Conservation (phyloP, 2,113 vertebrate species). For the Podiceps cristatus region DNA sequence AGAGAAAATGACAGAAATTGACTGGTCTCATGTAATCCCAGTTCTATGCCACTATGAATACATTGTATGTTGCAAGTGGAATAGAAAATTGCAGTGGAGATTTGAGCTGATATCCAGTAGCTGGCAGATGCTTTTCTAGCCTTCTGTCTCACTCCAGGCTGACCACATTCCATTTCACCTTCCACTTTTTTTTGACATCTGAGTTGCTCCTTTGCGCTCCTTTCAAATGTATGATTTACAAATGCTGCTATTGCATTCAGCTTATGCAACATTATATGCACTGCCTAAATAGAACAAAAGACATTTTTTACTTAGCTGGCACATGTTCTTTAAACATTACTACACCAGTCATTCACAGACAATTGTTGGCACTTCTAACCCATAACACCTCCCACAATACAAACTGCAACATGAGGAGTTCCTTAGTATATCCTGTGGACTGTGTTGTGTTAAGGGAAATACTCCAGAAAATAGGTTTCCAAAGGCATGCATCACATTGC, state of each 20-base stretch:
- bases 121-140: neutral
- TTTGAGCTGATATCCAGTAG: neutral
- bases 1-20: neutral
- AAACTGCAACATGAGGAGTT: neutral
- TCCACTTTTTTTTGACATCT: neutral
- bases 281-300: neutral
- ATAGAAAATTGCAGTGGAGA: neutral
- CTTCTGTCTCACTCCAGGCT: neutral
- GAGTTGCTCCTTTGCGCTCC: neutral
- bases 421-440: neutral
- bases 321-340: neutral
- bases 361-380: neutral
- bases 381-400: neutral
- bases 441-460: neutral
- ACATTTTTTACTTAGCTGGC: neutral
- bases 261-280: neutral
- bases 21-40: neutral
- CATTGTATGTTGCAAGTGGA: neutral
- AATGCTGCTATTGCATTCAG: neutral
- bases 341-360: neutral
- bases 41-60: neutral
- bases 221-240: neutral
- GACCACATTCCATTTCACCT: neutral
- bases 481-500: neutral
- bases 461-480: neutral